Percentiles rank a stretch among this genome's conserved stretches.
These are phyloP conservation scores for Zaprionus obscuricornis DNA, from an alignment of 2,888 invertebrate species.

Conservation along the genomic window DNA sequence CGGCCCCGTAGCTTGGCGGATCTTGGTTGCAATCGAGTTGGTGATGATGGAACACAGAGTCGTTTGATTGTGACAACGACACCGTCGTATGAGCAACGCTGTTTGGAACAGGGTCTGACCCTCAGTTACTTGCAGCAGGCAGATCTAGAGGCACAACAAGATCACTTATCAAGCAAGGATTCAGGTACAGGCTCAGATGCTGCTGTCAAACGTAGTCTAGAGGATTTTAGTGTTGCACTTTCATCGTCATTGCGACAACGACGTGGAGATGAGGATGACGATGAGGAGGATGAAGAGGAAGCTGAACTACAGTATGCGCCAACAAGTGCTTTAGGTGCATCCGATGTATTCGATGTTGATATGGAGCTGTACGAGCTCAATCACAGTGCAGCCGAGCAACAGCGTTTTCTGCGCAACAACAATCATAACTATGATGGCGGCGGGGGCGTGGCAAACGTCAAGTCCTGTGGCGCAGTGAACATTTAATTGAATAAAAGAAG, in stretches of 20 bases:
- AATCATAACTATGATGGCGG: slow-evolving; percentile 69
- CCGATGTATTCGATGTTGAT: slow-evolving; percentile 66
- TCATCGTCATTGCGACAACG: slow-evolving; percentile 29
- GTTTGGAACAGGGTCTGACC: slow-evolving; percentile 67
- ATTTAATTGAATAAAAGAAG: too few relatives aligned
- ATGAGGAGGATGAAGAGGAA: slow-evolving; percentile 46
- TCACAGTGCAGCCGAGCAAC: slow-evolving; percentile 49
- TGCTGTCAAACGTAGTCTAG: slow-evolving; percentile 79
- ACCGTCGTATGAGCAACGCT: slow-evolving; percentile 77
- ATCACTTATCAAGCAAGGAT: slow-evolving; percentile 80
- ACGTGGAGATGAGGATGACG: slow-evolving; percentile 36
- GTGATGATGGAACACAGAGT: slow-evolving; percentile 54
- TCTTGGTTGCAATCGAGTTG: slow-evolving; percentile 51
- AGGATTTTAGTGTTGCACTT: slow-evolving; percentile 68
- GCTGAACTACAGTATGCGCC: slow-evolving; percentile 65
- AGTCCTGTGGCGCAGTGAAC: too few relatives aligned
- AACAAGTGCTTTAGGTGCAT: slow-evolving; percentile 64
- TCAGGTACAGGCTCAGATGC: slow-evolving; percentile 82
- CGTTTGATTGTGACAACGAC: slow-evolving; percentile 74
- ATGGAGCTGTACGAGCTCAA: slow-evolving; percentile 66
- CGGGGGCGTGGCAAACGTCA: slow-evolving; percentile 20
- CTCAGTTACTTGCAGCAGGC: slow-evolving; percentile 69
- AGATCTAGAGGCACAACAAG: slow-evolving; percentile 74
- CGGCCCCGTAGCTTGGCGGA: slow-evolving; percentile 75
- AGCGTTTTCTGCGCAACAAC: slow-evolving; percentile 66